Evolutionary conservation across 2,113 vertebrate genomes (phyloP).

Genomic region (Tichodroma muraria): DNA sequence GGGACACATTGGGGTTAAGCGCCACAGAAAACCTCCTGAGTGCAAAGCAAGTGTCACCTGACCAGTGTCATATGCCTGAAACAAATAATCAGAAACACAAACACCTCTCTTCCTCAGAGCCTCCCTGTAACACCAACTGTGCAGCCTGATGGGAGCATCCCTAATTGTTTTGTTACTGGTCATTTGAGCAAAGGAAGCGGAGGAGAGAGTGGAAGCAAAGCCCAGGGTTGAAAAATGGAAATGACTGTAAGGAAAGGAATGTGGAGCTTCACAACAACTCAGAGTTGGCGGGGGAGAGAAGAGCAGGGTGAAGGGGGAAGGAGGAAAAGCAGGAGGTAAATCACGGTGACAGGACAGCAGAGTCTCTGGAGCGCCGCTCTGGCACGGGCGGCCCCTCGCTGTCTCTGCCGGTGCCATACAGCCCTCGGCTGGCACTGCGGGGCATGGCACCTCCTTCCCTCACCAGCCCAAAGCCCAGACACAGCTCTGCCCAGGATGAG

Average conservation of each 20-base stretch:
- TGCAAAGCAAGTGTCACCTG: background rate
- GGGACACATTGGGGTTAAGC: background rate
- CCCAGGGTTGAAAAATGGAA: constrained; percentile 27
- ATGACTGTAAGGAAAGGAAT: constrained; percentile 51
- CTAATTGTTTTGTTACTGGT: background rate
- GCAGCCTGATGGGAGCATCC: background rate
- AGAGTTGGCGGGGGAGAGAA: background rate
- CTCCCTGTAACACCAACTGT: background rate
- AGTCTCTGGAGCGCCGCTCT: rapidly evolving
- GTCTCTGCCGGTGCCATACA: rapidly evolving
- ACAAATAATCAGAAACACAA: background rate
- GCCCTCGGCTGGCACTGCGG: background rate
- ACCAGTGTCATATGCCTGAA: background rate
- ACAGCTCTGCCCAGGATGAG: background rate
- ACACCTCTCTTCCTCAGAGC: background rate
- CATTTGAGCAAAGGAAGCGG: constrained; percentile 13
- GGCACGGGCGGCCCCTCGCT: background rate
- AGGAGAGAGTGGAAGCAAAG: background rate
- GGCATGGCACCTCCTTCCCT: background rate
- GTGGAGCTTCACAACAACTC: background rate
- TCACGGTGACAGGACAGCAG: rapidly evolving
- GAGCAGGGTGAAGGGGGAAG: background rate
- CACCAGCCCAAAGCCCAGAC: background rate
- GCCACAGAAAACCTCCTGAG: background rate
- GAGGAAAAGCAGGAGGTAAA: background rate